Base-by-base conservation (phyloP, 92 coral and sea anemone species). In the Plumapathes pennacea region DNA sequence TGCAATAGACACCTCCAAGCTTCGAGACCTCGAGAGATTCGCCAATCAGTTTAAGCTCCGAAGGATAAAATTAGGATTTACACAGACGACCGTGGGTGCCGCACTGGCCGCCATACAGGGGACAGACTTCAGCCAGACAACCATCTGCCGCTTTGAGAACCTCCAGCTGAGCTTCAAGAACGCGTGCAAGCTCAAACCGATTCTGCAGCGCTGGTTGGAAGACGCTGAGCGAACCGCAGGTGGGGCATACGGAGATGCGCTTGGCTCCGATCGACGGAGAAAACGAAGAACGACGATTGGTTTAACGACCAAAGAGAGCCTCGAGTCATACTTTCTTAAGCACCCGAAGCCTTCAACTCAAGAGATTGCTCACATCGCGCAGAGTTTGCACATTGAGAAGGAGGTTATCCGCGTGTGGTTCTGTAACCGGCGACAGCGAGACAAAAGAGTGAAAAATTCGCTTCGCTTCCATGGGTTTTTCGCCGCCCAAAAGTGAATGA, bases 351-450 rank as follows among this genome's bases (percentile, higher is more conserved):
- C 96, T 0, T 88, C 99, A 29, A 88, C 99, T 1, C 90, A 86
- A 25, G 99, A 94, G 27, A 90, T 94, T 22, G 67, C 80, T 38
- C 72, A 96, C 24, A 88, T 94, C 33, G 99, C 99, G 2, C 96
- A 94, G 38, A 85, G 81, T 21, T 45, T 94, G 31, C 97, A 96
- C 21, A 72, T 94, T 24, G 99, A 94, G 59, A 89, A 90, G 62
- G 99, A 94, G 47, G 99, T 94, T 3, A 96, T 94, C 0, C 78
- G 99, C 3, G 99, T 94, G 0, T 94, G 99, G 99, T 94, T 94
- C 72, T 94, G 99, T 43, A 94, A 94, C 54, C 71, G 99, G n/a
- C 60, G 99, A 40, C 99, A 94, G 50, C 77, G 99, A 3, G 99
- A 94, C 49, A 94, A 94, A 60, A 50, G 99, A 53, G 99, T 94